Base-by-base conservation (phyloP, 2,797 vertebrate genomes). In the Saxicola maurus region DNA sequence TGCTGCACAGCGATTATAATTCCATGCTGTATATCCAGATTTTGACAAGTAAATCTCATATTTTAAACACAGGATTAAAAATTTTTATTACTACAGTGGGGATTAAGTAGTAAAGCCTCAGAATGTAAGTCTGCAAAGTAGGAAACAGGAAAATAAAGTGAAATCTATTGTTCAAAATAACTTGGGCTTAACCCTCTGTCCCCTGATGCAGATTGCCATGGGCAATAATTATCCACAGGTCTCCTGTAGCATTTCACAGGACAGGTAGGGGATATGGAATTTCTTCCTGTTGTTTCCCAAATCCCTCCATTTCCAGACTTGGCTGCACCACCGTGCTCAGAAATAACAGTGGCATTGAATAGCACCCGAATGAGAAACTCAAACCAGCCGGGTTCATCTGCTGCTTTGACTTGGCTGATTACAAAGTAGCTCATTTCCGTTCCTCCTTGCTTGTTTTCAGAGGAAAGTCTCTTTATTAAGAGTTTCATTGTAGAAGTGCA, bases 31-130 rank as follows among this genome's bases (percentile, higher is more conserved):
- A 95, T 96, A 95, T 81, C 88, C 97, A 96, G 98, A 97, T 98
- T 98, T 97, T 97, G 96, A 97, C 97, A 97, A 98, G 96, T 92
- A 98, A 98, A 98, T 98, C 97, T 98, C 97, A 98, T 98, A 98
- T 98, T 98, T 97, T 97, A 97, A 98, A 98, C 97, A 98, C 96
- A 97, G 98, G 98, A 98, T 98, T 98, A 98, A 98, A 92, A 96
- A 96, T 96, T 97, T 98, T 98, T 98, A 98, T 98, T 98, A 98
- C 97, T 98, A 97, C 95, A 96, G 96, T 80, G 87, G 71, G 95
- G 96, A 96, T 96, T 97, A 96, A 78, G 51, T 74, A 46, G 73
- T 68, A 95, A 96, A 96, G 94, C 96, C 95, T 65, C 90, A 75
- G 90, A 94, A 96, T 88, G 90, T 92, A 91, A 95, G 84, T 92